phyloP scores from a whole-genome alignment of 2,113 vertebrate genomes.

The Acanthisitta chloris region DNA sequence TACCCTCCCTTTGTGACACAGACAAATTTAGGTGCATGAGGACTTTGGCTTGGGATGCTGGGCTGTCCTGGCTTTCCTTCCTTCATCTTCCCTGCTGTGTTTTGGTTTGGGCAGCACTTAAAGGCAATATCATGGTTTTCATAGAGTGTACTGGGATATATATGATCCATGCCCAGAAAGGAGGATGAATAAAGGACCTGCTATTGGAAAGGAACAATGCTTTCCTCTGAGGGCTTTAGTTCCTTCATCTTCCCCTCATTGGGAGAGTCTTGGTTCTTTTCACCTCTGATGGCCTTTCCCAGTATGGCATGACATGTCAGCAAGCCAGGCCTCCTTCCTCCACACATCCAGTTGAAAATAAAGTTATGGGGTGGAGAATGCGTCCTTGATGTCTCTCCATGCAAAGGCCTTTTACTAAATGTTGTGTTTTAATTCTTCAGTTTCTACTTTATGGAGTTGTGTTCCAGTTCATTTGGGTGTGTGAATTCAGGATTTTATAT shows the following conservation, averaged over 20 bases:
- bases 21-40: background rate
- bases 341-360: background rate
- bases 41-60: background rate
- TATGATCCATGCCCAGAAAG: background rate
- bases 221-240: background rate
- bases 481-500: background rate
- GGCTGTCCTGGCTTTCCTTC: background rate
- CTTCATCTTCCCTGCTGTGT: background rate
- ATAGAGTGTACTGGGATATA: background rate
- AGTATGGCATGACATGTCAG: background rate
- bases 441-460: background rate
- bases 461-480: background rate
- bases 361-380: rapidly evolving
- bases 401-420: background rate
- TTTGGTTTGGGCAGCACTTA: background rate
- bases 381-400: background rate
- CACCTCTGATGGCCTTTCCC: background rate
- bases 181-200: background rate
- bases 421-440: background rate
- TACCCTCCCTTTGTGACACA: background rate
- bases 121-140: background rate
- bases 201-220: background rate
- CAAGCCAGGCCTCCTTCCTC: background rate
- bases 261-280: background rate
- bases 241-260: background rate